Evolutionary conservation across 2,888 invertebrate species (phyloP), one percentile per base, ranked within the genome.

Genomic region (Drosophila pseudotalamancana): DNA sequence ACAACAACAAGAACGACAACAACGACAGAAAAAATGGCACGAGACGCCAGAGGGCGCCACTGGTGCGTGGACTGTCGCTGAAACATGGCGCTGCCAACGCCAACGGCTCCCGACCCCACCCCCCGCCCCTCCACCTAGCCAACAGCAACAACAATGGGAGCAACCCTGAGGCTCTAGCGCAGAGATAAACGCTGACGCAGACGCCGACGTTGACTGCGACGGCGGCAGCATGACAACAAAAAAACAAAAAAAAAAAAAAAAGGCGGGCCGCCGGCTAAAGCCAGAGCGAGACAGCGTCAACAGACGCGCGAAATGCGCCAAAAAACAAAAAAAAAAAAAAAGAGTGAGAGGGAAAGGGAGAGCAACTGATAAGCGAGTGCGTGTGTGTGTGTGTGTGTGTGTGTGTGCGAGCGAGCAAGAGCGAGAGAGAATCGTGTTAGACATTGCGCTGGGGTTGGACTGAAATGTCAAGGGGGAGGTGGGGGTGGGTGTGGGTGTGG

Each of bases 171-270:
- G 78, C 80, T 80, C 50, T 67, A 43, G 64, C 61, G 64, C 78
- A 71, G 68, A 87, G 86, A 81, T 87, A 88, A 88, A 79, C 86
- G 63, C 61, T 51, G 55, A 39, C 51, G 60, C 25, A 27, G 51
- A 37, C 53, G 64, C 3, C 11, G 49, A 68, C 54, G 49, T 21
- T 25, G 71, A 50, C 72, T 29, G 50, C 43, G 63, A 35, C 72
- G 14, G 51, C 65, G 57, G 68, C 62, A 40, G 64, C 74, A 42
- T 46, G 46, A 40, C 55, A 59, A 45, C 29, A 51, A 60, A 18
- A 60, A 18, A 57, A 37, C 6, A 21, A 35, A 16, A 51, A 6
- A 27, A 21, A 23, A 23, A 60, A 56, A 57, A 53, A 76, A 67
- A 72, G 55, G 57, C 51, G 75, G 61, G 60, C 80, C 59, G 46